Conservation (phyloP, 92 coral and sea anemone genomes). For the Epizoanthus ramosus region DNA sequence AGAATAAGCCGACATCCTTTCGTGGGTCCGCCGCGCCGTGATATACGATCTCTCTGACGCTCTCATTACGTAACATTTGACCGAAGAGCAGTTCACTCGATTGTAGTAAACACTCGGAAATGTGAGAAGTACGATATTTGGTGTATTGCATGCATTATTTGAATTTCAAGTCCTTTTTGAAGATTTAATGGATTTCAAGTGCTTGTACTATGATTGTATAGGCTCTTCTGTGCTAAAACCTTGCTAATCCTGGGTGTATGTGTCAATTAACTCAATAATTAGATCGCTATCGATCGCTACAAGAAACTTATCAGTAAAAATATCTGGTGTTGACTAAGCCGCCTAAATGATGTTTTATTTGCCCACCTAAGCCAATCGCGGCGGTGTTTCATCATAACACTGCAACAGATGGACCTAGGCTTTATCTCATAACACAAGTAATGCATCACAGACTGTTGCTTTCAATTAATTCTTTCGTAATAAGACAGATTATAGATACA, state of each 20-base stretch:
- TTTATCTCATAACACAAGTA: not conserved
- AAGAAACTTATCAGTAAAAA: not conserved
- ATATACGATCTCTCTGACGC: too few relatives aligned
- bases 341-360: slow-evolving; percentile 4
- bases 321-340: not conserved
- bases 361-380: slow-evolving; percentile 10
- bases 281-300: slow-evolving; percentile 24
- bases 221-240: too few relatives aligned
- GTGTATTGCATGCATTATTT: too few relatives aligned
- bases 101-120: too few relatives aligned
- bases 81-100: too few relatives aligned
- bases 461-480: not conserved
- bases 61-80: too few relatives aligned
- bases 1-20: too few relatives aligned
- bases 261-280: not conserved
- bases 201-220: too few relatives aligned
- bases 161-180: too few relatives aligned
- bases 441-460: not conserved
- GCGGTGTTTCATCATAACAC: not conserved
- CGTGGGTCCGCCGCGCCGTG: too few relatives aligned
- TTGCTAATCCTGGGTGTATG: slow-evolving; percentile 19
- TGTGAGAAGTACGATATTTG: too few relatives aligned
- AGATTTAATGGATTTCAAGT: too few relatives aligned
- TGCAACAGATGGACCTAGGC: not conserved
- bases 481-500: slow-evolving; percentile 1